phyloP scores from a whole-genome alignment of 2,888 invertebrate genomes.

The Camponotus fellah region DNA sequence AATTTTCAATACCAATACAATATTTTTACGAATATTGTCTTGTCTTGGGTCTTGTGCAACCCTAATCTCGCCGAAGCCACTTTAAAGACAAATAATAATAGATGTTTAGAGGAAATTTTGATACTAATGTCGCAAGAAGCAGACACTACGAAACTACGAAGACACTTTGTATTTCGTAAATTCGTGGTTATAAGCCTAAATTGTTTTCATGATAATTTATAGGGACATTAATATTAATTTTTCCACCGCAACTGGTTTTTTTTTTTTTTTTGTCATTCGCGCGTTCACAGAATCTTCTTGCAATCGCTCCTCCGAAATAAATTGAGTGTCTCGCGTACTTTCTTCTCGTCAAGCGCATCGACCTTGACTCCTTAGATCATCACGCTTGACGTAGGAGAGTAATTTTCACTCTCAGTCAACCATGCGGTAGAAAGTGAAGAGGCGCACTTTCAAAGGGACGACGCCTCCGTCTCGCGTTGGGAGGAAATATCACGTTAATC shows the following conservation, averaged over 20 bases:
- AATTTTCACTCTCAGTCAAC: constrained; percentile 35
- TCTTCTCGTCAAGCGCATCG: constrained; percentile 67
- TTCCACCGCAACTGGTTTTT: neutral
- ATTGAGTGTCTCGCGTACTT: constrained; percentile 57
- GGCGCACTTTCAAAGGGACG: constrained; percentile 1
- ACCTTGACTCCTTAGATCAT: constrained; percentile 54
- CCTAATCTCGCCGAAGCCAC: neutral
- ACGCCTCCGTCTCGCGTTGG: neutral
- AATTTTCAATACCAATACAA: too few relatives aligned
- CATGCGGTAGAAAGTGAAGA: constrained; percentile 40
- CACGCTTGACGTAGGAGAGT: constrained; percentile 1
- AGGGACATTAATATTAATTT: neutral
- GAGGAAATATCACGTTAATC: constrained; percentile 11
- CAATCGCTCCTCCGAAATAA: neutral
- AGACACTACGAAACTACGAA: neutral
- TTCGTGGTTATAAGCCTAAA: neutral
- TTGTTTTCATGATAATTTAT: neutral
- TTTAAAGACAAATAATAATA: neutral
- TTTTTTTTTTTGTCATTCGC: neutral
- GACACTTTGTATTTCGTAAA: neutral
- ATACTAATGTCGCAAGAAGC: neutral
- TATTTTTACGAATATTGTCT: too few relatives aligned
- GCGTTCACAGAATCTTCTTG: neutral
- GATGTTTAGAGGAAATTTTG: constrained; percentile 19
- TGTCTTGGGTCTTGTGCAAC: too few relatives aligned